phyloP scores from a whole-genome alignment of 2,113 vertebrate genomes.

The Dipodomys merriami region DNA sequence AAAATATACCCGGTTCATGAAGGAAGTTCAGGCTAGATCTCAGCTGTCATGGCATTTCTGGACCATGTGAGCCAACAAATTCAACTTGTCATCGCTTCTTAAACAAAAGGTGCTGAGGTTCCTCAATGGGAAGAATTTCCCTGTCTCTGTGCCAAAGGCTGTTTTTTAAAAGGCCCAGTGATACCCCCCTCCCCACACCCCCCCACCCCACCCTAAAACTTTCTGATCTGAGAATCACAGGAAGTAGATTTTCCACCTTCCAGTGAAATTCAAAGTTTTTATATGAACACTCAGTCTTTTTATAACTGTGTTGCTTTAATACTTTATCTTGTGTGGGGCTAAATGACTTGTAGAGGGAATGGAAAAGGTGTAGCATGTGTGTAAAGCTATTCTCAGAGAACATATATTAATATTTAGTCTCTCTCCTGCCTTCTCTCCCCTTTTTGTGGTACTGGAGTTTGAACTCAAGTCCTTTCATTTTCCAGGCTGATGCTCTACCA shows the following conservation, averaged over 20 bases:
- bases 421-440: too few relatives aligned
- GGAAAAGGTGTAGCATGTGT: neutral
- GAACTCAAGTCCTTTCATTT: too few relatives aligned
- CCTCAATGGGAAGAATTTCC: neutral
- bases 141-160: neutral
- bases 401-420: neutral
- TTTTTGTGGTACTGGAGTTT: too few relatives aligned
- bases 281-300: neutral
- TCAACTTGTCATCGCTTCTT: conserved; percentile 27
- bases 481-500: too few relatives aligned
- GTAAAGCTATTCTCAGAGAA: neutral
- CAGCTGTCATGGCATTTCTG: neutral
- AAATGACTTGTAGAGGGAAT: neutral
- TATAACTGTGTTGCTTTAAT: neutral
- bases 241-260: conserved; percentile 61
- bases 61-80: conserved; percentile 1
- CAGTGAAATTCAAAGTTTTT: conserved; percentile 47
- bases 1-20: conserved; percentile 51
- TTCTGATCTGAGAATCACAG: conserved; percentile 51
- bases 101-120: neutral
- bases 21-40: conserved; percentile 22
- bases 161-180: neutral
- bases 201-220: neutral
- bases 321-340: neutral
- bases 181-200: neutral